Percentiles rank a stretch among this genome's conserved stretches.
phyloP scores from a whole-genome alignment of 2,797 vertebrate species.

The Fundulus diaphanus region DNA sequence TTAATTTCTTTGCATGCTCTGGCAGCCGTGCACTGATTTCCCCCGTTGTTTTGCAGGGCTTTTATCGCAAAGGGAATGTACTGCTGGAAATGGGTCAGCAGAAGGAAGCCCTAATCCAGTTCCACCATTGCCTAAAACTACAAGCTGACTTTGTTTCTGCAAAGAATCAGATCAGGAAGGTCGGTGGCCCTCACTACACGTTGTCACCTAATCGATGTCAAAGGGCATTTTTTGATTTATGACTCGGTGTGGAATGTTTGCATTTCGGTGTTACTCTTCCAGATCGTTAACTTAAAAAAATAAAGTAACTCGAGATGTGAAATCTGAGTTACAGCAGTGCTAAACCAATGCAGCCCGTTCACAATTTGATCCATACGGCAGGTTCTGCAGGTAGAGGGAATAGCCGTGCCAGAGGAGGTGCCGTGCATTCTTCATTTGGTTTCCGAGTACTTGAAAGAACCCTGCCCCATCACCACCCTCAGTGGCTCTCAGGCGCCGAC shows the following conservation, averaged over 20 bases:
- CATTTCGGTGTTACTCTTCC: not conserved
- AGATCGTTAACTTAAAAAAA: not conserved
- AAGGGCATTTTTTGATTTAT: not conserved
- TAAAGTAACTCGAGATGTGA: not conserved
- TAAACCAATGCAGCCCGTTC: not conserved
- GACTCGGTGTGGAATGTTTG: not conserved
- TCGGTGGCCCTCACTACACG: conserved; percentile 41
- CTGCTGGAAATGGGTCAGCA: conserved; percentile 86
- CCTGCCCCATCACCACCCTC: conserved; percentile 72
- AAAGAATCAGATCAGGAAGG: conserved; percentile 85
- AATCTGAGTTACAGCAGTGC: not conserved
- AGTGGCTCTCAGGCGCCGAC: conserved; percentile 61
- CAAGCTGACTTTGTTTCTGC: conserved; percentile 81
- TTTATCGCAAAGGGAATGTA: conserved; percentile 88
- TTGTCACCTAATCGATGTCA: too few relatives aligned
- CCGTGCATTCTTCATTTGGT: conserved; percentile 73
- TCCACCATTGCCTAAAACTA: conserved; percentile 85
- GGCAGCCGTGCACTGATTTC: conserved; percentile 21
- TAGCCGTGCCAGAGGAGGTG: conserved; percentile 77
- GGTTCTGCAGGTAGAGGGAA: conserved; percentile 80
- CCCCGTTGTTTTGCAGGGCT: conserved; percentile 74
- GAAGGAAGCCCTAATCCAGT: conserved; percentile 83
- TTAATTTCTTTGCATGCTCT: not conserved
- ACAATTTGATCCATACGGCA: conserved; percentile 35
- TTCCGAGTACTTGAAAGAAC: conserved; percentile 72